phyloP scores from a whole-genome alignment of 2,113 vertebrate genomes.

The Ochotona princeps region DNA sequence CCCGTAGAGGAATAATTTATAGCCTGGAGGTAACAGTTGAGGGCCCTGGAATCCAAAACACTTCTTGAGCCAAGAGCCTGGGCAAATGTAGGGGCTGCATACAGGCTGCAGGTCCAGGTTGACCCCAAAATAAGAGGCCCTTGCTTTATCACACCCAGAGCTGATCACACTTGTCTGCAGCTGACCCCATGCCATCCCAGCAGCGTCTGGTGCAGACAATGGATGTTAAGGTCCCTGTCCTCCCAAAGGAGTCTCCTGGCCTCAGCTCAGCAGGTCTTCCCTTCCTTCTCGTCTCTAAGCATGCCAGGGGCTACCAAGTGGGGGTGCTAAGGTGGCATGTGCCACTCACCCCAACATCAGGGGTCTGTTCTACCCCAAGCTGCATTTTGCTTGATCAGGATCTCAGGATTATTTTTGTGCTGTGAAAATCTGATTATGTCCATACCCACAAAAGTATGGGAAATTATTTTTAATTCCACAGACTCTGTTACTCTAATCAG shows the following conservation, averaged over 20 bases:
- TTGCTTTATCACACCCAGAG: neutral
- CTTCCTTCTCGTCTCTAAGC: neutral
- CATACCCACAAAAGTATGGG: conserved; percentile 25
- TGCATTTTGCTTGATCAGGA: neutral
- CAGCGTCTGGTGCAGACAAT: neutral
- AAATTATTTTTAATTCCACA: conserved; percentile 69
- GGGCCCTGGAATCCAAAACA: neutral
- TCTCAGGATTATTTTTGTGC: conserved; percentile 42
- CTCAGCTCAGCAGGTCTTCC: neutral
- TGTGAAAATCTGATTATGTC: conserved; percentile 41
- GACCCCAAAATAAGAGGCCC: too few species aligned
- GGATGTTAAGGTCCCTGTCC: accelerated
- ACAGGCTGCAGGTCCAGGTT: neutral
- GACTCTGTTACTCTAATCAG: conserved; percentile 61
- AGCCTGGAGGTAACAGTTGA: neutral
- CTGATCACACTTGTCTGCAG: neutral
- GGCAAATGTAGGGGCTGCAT: neutral
- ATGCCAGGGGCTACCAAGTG: neutral
- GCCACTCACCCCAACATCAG: neutral
- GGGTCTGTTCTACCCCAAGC: neutral
- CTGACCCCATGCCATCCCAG: neutral
- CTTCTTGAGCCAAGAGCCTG: neutral
- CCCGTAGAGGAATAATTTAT: neutral
- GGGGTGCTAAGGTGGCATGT: too few species aligned
- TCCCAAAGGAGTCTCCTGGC: neutral